These are phyloP conservation scores for Diadophis punctatus DNA, from an alignment of 2,113 vertebrate species.

Conservation along the genomic window DNA sequence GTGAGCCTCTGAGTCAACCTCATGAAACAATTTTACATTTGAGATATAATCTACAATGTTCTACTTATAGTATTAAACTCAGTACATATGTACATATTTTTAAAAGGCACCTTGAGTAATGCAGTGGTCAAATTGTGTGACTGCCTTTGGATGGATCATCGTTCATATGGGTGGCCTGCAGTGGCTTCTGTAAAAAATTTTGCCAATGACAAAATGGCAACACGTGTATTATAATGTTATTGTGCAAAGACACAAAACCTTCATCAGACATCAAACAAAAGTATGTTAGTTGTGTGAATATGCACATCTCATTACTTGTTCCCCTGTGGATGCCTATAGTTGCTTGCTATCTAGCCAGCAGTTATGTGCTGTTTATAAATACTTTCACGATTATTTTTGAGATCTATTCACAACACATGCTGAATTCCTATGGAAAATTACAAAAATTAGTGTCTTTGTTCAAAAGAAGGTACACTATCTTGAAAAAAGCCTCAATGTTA, in stretches of 20 bases:
- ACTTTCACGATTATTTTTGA: not conserved
- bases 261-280: not conserved
- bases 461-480: not conserved
- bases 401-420: not conserved
- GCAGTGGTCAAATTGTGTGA: not conserved
- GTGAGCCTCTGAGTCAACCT: not conserved
- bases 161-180: not conserved
- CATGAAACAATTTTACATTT: not conserved
- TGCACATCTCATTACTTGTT: not conserved
- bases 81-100: not conserved
- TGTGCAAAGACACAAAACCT: not conserved
- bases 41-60: not conserved
- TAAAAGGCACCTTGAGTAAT: not conserved
- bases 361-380: not conserved
- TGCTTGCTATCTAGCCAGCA: not conserved
- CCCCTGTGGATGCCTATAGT: not conserved
- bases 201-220: not conserved
- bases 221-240: not conserved
- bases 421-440: not conserved
- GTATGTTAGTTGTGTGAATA: not conserved
- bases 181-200: not conserved
- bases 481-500: not conserved
- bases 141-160: not conserved
- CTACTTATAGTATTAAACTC: not conserved
- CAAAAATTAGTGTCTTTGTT: not conserved